phyloP scores from a whole-genome alignment of 2,113 vertebrate species.

The Hippoglossus stenolepis region DNA sequence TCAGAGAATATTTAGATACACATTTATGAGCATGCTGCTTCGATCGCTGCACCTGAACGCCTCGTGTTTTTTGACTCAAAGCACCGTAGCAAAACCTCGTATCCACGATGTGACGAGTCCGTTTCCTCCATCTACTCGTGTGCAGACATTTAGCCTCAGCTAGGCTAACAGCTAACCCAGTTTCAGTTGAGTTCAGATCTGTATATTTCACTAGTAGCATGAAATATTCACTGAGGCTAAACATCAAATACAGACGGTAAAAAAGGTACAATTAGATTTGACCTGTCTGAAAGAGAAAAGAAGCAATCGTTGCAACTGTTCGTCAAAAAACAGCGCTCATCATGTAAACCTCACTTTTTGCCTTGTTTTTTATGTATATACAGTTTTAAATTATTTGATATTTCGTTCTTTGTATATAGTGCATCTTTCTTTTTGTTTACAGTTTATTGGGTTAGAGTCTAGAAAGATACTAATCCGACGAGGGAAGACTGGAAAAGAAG shows the following conservation, averaged over 20 bases:
- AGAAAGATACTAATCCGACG: slow-evolving; percentile 5
- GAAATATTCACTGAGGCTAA: slow-evolving; percentile 45
- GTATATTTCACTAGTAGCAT: slow-evolving; percentile 66
- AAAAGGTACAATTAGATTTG: slow-evolving; percentile 30
- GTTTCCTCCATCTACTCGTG: not conserved
- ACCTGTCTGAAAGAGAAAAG: not conserved
- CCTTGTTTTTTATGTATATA: slow-evolving; percentile 78
- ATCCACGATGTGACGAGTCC: slow-evolving; percentile 15
- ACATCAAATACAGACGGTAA: slow-evolving; percentile 5
- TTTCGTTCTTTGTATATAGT: slow-evolving; percentile 70
- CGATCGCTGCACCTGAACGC: slow-evolving; percentile 60
- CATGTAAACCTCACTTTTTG: slow-evolving; percentile 74
- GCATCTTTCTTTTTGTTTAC: slow-evolving; percentile 65
- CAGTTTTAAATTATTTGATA: slow-evolving; percentile 82
- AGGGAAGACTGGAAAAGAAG: not conserved
- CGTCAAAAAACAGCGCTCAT: slow-evolving; percentile 50
- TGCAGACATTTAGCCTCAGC: slow-evolving; percentile 30
- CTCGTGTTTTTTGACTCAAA: slow-evolving; percentile 26
- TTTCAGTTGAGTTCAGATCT: not conserved
- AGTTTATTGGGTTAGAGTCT: slow-evolving; percentile 38
- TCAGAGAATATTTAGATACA: slow-evolving; percentile 57
- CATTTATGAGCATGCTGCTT: slow-evolving; percentile 77
- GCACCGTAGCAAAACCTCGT: slow-evolving; percentile 34
- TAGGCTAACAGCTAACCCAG: not conserved
- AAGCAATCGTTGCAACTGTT: slow-evolving; percentile 14